Base-by-base conservation (phyloP, 2,797 vertebrate genomes). In the Sebastes flavidus region DNA sequence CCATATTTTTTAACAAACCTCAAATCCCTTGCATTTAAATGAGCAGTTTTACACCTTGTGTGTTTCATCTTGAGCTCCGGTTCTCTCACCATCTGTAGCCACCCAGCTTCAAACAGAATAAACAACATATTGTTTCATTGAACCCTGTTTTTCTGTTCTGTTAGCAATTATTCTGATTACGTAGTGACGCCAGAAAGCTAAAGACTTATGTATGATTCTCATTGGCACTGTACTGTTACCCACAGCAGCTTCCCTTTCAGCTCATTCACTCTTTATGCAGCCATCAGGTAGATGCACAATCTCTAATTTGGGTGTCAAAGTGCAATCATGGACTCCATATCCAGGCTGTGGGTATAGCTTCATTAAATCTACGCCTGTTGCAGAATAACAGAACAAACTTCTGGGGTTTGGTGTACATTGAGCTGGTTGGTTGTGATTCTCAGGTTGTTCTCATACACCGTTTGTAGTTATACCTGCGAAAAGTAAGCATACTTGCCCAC, bases 21-120 rank as follows among this genome's bases (percentile, higher is more conserved):
- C 32, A 61, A 78, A 72, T 66, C 72, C 62, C n/a, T 60, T 74
- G 72, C 63, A 87, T 89, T 84, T 76, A 84, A 88, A 88, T 83
- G 46, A 73, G 38, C 12, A 34, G 52, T 80, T 85, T 86, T 77
- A 73, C 74, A 80, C 67, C 70, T 77, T 65, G 24, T 49, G 71
- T 80, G 74, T 83, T 91, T 87, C 59, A 81, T 80, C 78, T 69
- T 25, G 34, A 82, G 75, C 59, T 36, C 73, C 16, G 25, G 30
- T 80, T 82, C 54, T 79, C 70, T 66, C 76, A 29, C 83, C 88
- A 86, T 89, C 81, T 91, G 90, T 30, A 69, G 42, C 65, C 0
- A 1, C 20, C 14, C 27, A 62, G 72, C 81, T 87, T 86, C 83
- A 86, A 88, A 87, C 77, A 42, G 25, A 67, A 55, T 58, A 74